Evolutionary conservation across 2,888 invertebrate species (phyloP), one percentile per base, ranked within the genome.

Genomic region (Papilio demoleus): DNA sequence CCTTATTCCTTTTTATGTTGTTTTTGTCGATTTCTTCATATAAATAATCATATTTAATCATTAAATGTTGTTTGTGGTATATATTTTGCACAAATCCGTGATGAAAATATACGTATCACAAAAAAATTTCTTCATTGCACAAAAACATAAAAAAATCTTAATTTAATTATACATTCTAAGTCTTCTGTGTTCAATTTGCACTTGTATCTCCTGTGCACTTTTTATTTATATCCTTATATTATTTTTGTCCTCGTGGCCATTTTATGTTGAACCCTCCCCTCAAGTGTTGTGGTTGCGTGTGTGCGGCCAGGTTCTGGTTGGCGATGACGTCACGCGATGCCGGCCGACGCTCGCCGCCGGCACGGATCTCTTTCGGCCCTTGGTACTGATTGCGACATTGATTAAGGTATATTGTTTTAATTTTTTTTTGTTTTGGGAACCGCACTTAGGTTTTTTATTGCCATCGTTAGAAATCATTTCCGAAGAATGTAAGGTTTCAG

Each of bases 301-400:
- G 74, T 79, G 78, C 76, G 83, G 74, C 76, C 79, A 92, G 92
- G 85, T 91, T 91, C 82, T 81, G 87, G 81, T 77, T 92, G 87
- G 89, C 86, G 86, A 79, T 88, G 82, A 79, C 85, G 72, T 81
- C 86, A 66, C 87, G 88, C 61, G 78, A 79, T 71, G 79, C 77
- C 61, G 86, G 86, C 22, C 85, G 89, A 31, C 81, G 87, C 64
- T 86, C 89, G 73, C 88, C 90, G 75, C 90, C 92, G 74, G 86
- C 90, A 71, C 81, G 87, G 81, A 91, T 92, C 90, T 92, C 92
- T 90, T 92, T 92, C 92, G 92, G 92, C 87, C 92, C 92, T 79
- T 92, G 92, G 92, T 87, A 89, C 86, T 92, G 87, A 89, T 72
- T 70, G 69, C 72, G 70, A 73, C 76, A 72, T 24, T 47, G 71